These are phyloP conservation scores for Latheticus oryzae DNA, from an alignment of 2,888 invertebrate species.

Conservation along the genomic window DNA sequence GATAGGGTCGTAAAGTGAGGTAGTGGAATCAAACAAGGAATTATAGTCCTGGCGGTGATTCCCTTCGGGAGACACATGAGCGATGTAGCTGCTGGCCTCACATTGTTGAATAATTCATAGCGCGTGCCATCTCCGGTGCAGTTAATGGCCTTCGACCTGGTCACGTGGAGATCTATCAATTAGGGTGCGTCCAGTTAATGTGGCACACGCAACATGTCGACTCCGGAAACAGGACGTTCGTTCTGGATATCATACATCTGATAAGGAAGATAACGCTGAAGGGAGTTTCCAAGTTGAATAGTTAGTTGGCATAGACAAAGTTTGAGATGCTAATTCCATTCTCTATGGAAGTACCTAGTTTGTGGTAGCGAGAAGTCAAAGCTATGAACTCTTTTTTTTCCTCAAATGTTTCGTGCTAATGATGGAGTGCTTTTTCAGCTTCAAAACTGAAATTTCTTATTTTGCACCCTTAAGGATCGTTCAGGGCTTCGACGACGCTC, in stretches of 20 bases:
- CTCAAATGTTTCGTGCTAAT: constrained; percentile 8
- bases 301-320: no score
- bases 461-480: constrained; percentile 13
- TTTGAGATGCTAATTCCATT: no score
- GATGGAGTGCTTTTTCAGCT: constrained; percentile 11
- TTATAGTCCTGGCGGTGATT: constrained; percentile 43
- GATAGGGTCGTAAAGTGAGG: constrained; percentile 46
- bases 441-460: constrained; percentile 14
- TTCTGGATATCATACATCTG: constrained; percentile 23
- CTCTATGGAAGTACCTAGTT: no score
- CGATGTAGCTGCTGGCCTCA: constrained; percentile 43
- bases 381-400: no score
- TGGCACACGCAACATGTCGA: constrained; percentile 56
- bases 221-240: constrained; percentile 48
- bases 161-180: constrained; percentile 58
- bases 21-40: constrained; percentile 46
- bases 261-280: constrained; percentile 18
- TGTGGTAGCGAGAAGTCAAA: no score
- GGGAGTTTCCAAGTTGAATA: no score
- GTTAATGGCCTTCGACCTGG: constrained; percentile 53
- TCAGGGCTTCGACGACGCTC: neutral
- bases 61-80: constrained; percentile 45
- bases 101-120: constrained; percentile 55
- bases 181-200: constrained; percentile 54
- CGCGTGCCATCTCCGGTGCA: constrained; percentile 55